Evolutionary conservation across 2,113 vertebrate genomes (phyloP), one percentile per base, ranked within the genome.

Genomic region (Arvicanthis niloticus): DNA sequence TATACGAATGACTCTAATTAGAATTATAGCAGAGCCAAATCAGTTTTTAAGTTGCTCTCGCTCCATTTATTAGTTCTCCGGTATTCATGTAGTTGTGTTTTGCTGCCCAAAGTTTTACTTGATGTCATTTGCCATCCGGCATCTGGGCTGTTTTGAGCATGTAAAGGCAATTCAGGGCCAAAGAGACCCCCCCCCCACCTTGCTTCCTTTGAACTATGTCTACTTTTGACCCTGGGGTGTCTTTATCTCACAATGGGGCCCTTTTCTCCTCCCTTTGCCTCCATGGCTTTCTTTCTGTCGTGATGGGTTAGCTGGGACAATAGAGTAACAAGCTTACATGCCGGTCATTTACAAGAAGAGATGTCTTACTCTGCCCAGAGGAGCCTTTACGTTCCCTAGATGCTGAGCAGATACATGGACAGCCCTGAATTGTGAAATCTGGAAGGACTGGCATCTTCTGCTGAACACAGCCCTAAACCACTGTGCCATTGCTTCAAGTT

Each of bases 1-100:
- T 80, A 86, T 73, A 60, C 34, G 65, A 80, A 90, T 88, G 90
- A 34, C 40, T 95, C 6, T 92, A 93, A 96, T 90, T 90, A 92
- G 88, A 31, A 80, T 91, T 84, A 45, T 75, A 65, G 72, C 37
- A 84, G 70, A 76, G 29, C 48, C 91, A 90, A 95, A 88, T 94
- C 82, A 65, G 70, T 58, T 94, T 97, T 42, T 48, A 81, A 97
- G 65, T 93, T 95, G 53, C 16, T 91, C 80, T 94, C 80, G 29
- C 65, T 65, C 85, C 17, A n/a, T 70, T 92, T 90, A 88, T 95
- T 89, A 58, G 88, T 90, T 95, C 60, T 89, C 2, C 6, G 62
- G 73, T 65, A 67, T 91, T 94, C 92, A n/a, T 76, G 9, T 72
- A 72, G 73, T 42, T 95, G 92, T 29, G 45, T 92, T 84, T 84